Conservation (phyloP, 2,888 invertebrate genomes). For the Philereme vetulata region DNA sequence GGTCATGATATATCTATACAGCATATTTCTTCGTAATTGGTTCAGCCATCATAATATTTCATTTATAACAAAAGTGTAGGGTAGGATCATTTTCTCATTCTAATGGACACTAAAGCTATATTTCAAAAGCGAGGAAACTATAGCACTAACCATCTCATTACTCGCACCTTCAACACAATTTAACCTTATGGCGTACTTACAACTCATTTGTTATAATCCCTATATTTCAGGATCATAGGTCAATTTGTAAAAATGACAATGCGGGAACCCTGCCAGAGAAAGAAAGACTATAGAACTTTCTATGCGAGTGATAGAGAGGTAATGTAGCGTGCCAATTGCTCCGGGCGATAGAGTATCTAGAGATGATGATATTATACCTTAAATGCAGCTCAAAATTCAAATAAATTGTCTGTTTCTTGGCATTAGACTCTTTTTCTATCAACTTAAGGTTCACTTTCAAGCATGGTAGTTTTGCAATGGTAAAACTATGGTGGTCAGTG, state of each 20-base stretch:
- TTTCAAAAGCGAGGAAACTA: constrained; percentile 8
- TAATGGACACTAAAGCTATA: no score
- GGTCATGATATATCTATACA: no score
- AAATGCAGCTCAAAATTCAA: constrained; percentile 48
- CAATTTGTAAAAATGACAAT: constrained; percentile 78
- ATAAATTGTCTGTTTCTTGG: constrained; percentile 11
- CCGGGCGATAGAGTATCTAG: constrained; percentile 63
- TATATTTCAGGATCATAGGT: constrained; percentile 71
- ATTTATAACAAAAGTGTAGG: no score
- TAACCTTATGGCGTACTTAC: constrained; percentile 52
- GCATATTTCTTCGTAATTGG: no score
- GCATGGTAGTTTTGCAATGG: constrained; percentile 19
- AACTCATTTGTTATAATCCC: constrained; percentile 70
- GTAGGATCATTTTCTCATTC: no score
- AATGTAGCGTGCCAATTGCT: constrained; percentile 58
- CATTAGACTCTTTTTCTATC: constrained; percentile 42
- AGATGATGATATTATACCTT: constrained; percentile 66
- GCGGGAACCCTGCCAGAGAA: constrained; percentile 54
- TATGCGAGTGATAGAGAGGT: constrained; percentile 45
- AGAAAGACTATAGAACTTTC: constrained; percentile 41
- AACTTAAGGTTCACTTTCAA: constrained; percentile 40
- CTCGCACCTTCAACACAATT: constrained; percentile 34
- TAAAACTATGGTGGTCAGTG: constrained; percentile 42
- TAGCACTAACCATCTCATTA: constrained; percentile 26
- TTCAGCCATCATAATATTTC: no score